Percentiles rank a stretch among this genome's conserved stretches.
These are phyloP conservation scores for Littorina saxatilis DNA, from an alignment of 1,140 invertebrate species.

Conservation along the genomic window DNA sequence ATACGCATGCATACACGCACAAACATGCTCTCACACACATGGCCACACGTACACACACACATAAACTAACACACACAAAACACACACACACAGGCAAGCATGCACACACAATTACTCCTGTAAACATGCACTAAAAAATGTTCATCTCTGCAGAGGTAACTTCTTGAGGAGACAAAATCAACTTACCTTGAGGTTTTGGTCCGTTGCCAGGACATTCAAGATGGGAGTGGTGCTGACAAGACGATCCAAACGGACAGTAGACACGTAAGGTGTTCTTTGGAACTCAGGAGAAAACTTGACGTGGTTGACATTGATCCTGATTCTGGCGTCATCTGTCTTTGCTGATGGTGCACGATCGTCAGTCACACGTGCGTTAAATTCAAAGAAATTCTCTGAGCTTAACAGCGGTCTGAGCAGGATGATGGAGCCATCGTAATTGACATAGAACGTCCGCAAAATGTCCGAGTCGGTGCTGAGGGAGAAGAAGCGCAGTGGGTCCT, in stretches of 20 bases:
- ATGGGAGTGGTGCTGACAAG: conserved; percentile 32
- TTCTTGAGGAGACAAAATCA: no score
- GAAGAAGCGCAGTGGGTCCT: conserved; percentile 1
- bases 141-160: no score
- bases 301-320: conserved; percentile 51
- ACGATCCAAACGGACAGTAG: conserved; percentile 33
- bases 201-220: conserved; percentile 34
- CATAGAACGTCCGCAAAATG: conserved; percentile 15
- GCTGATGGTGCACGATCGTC: conserved; percentile 6
- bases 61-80: no score
- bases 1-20: background rate
- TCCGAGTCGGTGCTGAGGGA: background rate
- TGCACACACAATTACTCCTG: no score
- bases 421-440: background rate
- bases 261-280: conserved; percentile 12
- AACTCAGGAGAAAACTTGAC: conserved; percentile 48
- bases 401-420: background rate
- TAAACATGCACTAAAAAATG: no score
- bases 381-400: background rate
- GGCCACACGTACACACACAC: no score
- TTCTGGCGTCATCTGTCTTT: conserved; percentile 38
- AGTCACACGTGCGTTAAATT: background rate
- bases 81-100: no score
- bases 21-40: no score
- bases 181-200: conserved; percentile 33